phyloP scores from a whole-genome alignment of 2,113 vertebrate genomes.

The Brachypodius melanocephalos region DNA sequence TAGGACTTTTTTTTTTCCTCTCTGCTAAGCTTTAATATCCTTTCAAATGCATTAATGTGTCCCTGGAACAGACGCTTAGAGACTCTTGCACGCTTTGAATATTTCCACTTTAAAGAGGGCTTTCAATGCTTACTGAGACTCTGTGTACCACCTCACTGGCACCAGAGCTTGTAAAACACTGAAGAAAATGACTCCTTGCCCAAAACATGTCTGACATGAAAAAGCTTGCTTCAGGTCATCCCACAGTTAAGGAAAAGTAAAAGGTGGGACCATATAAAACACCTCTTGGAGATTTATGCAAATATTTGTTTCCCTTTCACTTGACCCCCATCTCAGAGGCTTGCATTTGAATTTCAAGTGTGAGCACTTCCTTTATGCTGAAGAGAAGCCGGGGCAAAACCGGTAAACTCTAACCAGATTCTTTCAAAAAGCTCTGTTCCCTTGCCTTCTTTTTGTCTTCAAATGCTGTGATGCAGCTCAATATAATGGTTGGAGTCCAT shows the following conservation, averaged over 20 bases:
- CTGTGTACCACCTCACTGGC: conserved; percentile 60
- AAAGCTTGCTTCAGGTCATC: conserved; percentile 41
- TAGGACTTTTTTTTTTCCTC: conserved; percentile 61
- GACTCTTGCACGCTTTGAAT: conserved; percentile 73
- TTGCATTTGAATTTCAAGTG: background rate
- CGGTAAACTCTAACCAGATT: conserved; percentile 15
- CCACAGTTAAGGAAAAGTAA: background rate
- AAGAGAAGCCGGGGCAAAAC: background rate
- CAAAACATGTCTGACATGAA: conserved; percentile 25
- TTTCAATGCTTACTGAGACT: conserved; percentile 66
- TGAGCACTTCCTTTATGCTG: background rate
- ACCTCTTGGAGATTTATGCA: background rate
- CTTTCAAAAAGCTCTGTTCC: background rate
- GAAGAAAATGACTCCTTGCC: conserved; percentile 46
- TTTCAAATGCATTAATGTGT: conserved; percentile 78
- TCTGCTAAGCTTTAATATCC: conserved; percentile 78
- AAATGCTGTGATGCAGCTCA: background rate
- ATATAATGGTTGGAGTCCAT: background rate
- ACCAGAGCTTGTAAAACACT: conserved; percentile 62
- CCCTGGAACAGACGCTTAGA: conserved; percentile 73
- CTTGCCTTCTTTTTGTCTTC: background rate
- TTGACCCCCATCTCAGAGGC: background rate
- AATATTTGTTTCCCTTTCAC: background rate
- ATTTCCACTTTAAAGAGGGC: conserved; percentile 77
- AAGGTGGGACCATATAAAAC: background rate